phyloP scores from a whole-genome alignment of 2,113 vertebrate genomes.

The Ancistrus triradiatus region DNA sequence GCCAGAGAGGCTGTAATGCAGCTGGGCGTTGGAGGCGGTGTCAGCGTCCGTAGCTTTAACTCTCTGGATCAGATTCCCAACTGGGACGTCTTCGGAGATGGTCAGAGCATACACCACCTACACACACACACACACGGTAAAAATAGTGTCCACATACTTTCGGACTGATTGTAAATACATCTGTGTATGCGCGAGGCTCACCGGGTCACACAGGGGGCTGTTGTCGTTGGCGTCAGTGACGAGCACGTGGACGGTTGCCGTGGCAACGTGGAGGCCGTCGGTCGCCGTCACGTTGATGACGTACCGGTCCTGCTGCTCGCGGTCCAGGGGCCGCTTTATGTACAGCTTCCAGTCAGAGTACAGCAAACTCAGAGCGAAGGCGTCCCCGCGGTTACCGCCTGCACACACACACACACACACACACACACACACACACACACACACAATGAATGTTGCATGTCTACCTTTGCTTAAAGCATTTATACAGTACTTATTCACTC shows the following conservation, averaged over 20 bases:
- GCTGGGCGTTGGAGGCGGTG: constrained; percentile 79
- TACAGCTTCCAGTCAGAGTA: constrained; percentile 97
- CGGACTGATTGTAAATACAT: not conserved
- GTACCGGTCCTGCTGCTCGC: constrained; percentile 85
- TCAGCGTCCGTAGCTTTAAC: constrained; percentile 84
- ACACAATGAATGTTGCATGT: too few relatives aligned
- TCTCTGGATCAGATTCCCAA: constrained; percentile 80
- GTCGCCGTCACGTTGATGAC: constrained; percentile 90
- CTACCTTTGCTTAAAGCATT: too few relatives aligned
- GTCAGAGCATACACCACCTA: constrained; percentile 78
- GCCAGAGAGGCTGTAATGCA: constrained; percentile 86
- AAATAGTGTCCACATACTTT: not conserved
- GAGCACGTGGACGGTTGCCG: constrained; percentile 80
- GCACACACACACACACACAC: constrained; percentile 4
- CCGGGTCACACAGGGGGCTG: constrained; percentile 86
- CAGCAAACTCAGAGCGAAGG: constrained; percentile 88
- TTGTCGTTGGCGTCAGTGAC: constrained; percentile 94
- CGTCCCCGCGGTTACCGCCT: constrained; percentile 88
- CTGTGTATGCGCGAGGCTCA: constrained; percentile 51
- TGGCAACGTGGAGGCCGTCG: constrained; percentile 89
- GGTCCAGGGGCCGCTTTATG: constrained; percentile 85
- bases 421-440: too few relatives aligned
- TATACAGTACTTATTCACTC: too few relatives aligned
- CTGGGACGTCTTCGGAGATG: constrained; percentile 81
- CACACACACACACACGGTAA: constrained; percentile 34